A percentile compares a stretch with the other conserved stretches of the same genome.
Conservation (phyloP, 2,888 invertebrate species). For the Dryobotodes eremita region DNA sequence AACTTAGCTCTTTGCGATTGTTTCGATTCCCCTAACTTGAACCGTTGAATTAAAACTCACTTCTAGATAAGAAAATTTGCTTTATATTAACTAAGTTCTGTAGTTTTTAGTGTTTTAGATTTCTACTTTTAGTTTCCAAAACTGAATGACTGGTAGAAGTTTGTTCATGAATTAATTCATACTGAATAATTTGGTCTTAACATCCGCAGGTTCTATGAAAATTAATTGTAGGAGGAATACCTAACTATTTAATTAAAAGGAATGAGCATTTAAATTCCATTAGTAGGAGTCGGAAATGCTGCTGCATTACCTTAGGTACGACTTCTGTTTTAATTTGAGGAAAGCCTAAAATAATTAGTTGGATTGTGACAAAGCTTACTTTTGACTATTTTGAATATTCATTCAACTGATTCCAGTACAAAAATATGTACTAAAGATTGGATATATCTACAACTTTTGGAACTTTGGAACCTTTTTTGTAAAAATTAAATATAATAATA, state of each 20-base stretch:
- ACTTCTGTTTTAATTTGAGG: background rate
- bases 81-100: conserved; percentile 21
- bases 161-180: background rate
- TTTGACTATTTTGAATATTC: background rate
- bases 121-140: conserved; percentile 1
- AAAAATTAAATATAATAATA: no score
- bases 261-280: conserved; percentile 9
- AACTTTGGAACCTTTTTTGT: background rate
- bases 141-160: background rate
- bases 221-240: background rate
- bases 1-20: conserved; percentile 49
- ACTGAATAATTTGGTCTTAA: conserved; percentile 11
- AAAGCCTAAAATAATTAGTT: background rate
- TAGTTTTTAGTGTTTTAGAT: conserved; percentile 22
- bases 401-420: background rate
- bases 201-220: background rate
- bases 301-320: background rate
- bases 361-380: background rate
- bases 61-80: conserved; percentile 45
- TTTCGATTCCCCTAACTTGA: conserved; percentile 45
- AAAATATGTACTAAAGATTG: background rate
- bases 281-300: background rate
- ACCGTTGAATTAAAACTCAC: conserved; percentile 50
- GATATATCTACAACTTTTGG: background rate
- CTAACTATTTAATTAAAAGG: conserved; percentile 13